Base-by-base conservation (phyloP, 2,113 vertebrate species). In the Eublepharis macularius region DNA sequence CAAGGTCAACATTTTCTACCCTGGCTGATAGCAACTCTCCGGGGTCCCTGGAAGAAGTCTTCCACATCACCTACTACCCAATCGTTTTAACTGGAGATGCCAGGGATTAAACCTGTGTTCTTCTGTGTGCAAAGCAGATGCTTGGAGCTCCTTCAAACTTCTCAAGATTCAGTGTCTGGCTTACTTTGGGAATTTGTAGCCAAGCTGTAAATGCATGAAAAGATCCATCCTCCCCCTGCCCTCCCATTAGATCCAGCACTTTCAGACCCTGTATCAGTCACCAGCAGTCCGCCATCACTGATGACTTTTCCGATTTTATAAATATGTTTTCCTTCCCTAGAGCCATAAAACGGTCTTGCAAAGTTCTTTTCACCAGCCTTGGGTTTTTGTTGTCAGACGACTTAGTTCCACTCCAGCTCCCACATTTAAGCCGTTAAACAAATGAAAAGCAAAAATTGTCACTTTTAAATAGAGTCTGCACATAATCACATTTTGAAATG, bases 381-480 rank as follows among this genome's bases (percentile, higher is more conserved):
- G 88, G 87, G 89, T 95, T 94, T 63, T 95, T 86, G 4, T 93
- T 96, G 95, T 97, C 94, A 94, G 92, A 83, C 0, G 84, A 94
- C 94, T 95, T 95, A 94, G 95, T 96, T 97, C 94, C 93, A 93
- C 92, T 90, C 93, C 90, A 96, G 91, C 84, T 94, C 91, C 90
- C 92, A 88, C 41, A 74, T 94, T 96, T 95, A 95, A 94, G 91
- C 94, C 66, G 84, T 94, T 97, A 95, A 95, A 95, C 94, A 96
- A 96, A 96, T 95, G 96, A 96, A 96, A 96, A 97, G 94, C 93
- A 92, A 94, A 80, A 97, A 96, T 95, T 96, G 96, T 97, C 96
- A 96, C 95, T 96, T 95, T 96, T 95, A 96, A 96, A 97, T 93
- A 94, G 92, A 96, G 94, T 95, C 94, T 13, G 0, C 92, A 93